A percentile compares a stretch with the other conserved stretches of the same genome.
phyloP scores from a whole-genome alignment of 2,113 vertebrate species.

The Coptodon bakossiorum region DNA sequence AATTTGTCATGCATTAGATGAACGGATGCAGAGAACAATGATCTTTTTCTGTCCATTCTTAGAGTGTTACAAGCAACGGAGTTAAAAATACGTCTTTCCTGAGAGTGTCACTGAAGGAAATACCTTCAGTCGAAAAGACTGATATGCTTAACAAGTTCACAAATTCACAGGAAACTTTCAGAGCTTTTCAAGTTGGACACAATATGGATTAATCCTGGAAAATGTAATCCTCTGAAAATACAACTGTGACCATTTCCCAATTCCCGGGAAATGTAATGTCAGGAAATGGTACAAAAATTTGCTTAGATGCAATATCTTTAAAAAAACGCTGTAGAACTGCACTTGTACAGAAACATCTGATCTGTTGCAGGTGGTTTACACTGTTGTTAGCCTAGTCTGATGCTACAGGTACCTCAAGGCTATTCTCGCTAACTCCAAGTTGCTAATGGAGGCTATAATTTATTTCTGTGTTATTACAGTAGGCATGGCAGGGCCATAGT shows the following conservation, averaged over 20 bases:
- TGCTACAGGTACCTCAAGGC: not conserved
- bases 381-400: not conserved
- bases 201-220: not conserved
- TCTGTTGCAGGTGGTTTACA: not conserved
- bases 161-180: not conserved
- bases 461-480: not conserved
- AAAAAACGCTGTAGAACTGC: fast-evolving
- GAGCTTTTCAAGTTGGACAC: not conserved
- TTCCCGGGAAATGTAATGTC: fast-evolving
- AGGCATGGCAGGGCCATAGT: not conserved
- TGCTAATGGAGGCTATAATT: not conserved
- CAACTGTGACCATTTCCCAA: not conserved
- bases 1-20: not conserved
- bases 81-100: slow-evolving; percentile 2
- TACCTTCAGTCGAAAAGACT: not conserved
- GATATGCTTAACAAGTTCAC: not conserved
- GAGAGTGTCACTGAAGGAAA: not conserved
- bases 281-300: not conserved
- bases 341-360: not conserved
- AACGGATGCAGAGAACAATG: not conserved
- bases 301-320: not conserved
- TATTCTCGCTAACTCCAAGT: not conserved
- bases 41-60: not conserved
- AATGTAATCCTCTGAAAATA: not conserved
- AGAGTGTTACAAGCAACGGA: not conserved